Percentiles rank a stretch among this genome's conserved stretches.
These are phyloP conservation scores for Tyto alba DNA, from an alignment of 2,113 vertebrate genomes.

Conservation along the genomic window DNA sequence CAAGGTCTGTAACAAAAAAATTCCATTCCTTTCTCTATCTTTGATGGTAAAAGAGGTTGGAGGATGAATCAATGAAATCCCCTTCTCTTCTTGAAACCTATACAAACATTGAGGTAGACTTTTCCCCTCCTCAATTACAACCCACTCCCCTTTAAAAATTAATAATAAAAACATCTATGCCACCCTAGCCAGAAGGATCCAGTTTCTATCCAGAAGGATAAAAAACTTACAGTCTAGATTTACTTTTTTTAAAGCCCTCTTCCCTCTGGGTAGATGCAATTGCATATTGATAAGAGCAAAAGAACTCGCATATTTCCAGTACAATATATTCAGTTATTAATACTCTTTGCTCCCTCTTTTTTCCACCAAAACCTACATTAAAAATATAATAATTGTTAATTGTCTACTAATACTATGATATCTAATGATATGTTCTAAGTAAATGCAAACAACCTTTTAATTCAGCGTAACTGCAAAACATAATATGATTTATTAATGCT, in stretches of 20 bases:
- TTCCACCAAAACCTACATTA: neutral
- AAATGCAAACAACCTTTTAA: neutral
- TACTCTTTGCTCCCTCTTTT: neutral
- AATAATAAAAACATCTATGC: neutral
- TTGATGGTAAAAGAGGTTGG: neutral
- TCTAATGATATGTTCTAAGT: neutral
- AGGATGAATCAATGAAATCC: neutral
- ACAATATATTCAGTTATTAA: neutral
- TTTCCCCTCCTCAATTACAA: neutral
- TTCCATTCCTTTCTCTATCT: neutral
- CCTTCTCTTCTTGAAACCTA: neutral
- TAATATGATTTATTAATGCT: neutral
- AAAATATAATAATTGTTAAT: neutral
- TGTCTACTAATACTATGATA: neutral
- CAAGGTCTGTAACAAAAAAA: neutral
- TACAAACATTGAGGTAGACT: neutral
- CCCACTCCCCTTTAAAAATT: neutral
- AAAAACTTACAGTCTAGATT: neutral
- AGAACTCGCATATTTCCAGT: neutral
- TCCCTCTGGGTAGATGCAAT: neutral
- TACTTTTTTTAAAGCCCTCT: neutral
- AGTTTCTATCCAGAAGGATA: neutral
- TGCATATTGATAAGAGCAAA: neutral
- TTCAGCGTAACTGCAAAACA: neutral
- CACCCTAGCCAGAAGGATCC: neutral